A percentile compares a stretch with the other conserved stretches of the same genome.
Evolutionary conservation across 2,113 vertebrate genomes (phyloP).

Genomic region (Microtus pennsylvanicus): DNA sequence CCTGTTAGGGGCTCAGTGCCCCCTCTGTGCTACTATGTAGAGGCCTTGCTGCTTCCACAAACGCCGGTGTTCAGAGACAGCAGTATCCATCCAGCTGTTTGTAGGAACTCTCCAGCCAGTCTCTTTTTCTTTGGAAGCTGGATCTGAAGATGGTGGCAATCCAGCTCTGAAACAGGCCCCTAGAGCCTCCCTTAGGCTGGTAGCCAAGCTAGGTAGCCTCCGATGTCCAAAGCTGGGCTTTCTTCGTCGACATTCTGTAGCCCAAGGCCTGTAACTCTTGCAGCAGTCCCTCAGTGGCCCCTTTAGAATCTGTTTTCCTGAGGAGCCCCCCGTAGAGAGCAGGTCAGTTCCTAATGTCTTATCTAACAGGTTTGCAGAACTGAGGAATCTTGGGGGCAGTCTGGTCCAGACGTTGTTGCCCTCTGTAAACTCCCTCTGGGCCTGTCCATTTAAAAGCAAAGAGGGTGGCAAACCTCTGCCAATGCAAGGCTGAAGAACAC

Average conservation of each 20-base stretch:
- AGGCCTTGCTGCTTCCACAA: background rate
- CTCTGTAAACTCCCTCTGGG: background rate
- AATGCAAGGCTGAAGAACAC: background rate
- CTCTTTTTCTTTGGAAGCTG: background rate
- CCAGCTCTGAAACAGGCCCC: background rate
- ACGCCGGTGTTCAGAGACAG: background rate
- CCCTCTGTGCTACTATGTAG: background rate
- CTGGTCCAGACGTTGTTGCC: background rate
- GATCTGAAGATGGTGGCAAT: background rate
- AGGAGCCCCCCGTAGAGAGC: background rate
- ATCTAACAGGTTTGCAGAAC: background rate
- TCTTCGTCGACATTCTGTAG: background rate
- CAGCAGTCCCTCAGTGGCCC: background rate
- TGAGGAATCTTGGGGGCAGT: background rate
- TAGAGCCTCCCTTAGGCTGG: background rate
- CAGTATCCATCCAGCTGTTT: background rate
- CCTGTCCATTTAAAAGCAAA: background rate
- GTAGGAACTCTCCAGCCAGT: background rate
- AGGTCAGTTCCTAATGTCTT: background rate
- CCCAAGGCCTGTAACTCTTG: background rate
- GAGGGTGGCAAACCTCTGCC: background rate
- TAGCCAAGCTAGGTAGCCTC: background rate
- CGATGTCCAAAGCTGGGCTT: background rate
- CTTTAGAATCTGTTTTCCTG: background rate
- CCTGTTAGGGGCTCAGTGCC: background rate